Percentiles rank a stretch among this genome's conserved stretches.
These are phyloP conservation scores for Caenorhabditis wallacei DNA, from an alignment of 2,888 invertebrate genomes.

Conservation along the genomic window DNA sequence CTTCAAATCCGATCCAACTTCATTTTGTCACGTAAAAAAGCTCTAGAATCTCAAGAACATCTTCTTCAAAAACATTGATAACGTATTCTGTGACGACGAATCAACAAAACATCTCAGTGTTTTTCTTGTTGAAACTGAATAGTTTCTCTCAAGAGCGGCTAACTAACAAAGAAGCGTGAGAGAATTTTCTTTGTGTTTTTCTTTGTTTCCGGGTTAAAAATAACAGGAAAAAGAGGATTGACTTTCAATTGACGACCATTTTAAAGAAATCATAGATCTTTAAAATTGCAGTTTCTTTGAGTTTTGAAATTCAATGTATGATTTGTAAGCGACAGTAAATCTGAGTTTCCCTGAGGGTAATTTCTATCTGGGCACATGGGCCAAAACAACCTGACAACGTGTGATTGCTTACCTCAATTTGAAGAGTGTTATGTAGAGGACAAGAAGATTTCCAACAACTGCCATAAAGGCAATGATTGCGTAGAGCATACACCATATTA, in stretches of 20 bases:
- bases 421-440: conserved; percentile 75
- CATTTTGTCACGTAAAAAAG: no score
- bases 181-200: conserved; percentile 6
- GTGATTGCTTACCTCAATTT: conserved; percentile 66
- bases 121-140: conserved; percentile 35
- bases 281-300: background rate
- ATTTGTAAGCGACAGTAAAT: no score
- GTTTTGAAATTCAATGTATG: background rate
- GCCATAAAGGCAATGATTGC: conserved; percentile 76
- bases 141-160: conserved; percentile 2
- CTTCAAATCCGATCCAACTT: no score
- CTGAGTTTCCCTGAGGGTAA: no score
- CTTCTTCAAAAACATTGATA: conserved; percentile 8
- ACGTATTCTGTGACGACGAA: conserved; percentile 16
- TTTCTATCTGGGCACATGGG: no score
- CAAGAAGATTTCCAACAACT: conserved; percentile 76
- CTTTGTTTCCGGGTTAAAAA: conserved; percentile 30
- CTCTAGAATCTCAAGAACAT: conserved; percentile 5
- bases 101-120: conserved; percentile 14
- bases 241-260: background rate
- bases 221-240: conserved; percentile 4
- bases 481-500: conserved; percentile 75
- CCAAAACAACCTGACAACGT: no score
- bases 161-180: conserved; percentile 38
- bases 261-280: background rate